Evolutionary conservation across 2,888 invertebrate genomes (phyloP).

Genomic region (Eupeodes luniger): DNA sequence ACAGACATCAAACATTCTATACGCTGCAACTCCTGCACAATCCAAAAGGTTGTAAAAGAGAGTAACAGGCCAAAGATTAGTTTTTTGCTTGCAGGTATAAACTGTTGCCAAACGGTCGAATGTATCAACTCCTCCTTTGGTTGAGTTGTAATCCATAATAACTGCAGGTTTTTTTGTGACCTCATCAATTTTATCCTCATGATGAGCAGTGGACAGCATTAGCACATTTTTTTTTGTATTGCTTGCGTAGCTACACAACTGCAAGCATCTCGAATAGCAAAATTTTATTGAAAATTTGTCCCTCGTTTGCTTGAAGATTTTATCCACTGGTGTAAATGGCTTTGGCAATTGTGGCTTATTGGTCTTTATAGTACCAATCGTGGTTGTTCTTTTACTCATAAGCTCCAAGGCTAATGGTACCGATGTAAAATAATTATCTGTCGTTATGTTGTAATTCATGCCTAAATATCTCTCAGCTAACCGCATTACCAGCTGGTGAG

Average conservation of each 20-base stretch:
- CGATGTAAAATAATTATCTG: too few relatives aligned
- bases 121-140: too few relatives aligned
- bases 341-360: neutral
- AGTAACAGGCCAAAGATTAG: slow-evolving; percentile 43
- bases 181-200: neutral
- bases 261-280: slow-evolving; percentile 20
- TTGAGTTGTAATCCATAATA: too few relatives aligned
- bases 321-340: slow-evolving; percentile 34
- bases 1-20: slow-evolving; percentile 25
- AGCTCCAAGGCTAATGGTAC: too few relatives aligned
- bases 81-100: slow-evolving; percentile 46
- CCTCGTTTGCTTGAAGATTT: too few relatives aligned
- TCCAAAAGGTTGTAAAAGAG: neutral
- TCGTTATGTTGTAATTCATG: too few relatives aligned
- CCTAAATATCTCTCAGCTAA: too few relatives aligned
- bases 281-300: slow-evolving; percentile 20
- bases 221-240: slow-evolving; percentile 47
- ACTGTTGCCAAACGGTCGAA: slow-evolving; percentile 1
- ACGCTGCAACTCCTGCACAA: slow-evolving; percentile 25
- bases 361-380: neutral
- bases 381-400: too few relatives aligned
- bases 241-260: too few relatives aligned
- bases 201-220: slow-evolving; percentile 45
- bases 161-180: too few relatives aligned
- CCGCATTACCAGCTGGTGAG: too few relatives aligned